Evolutionary conservation across 2,113 vertebrate genomes (phyloP).

Genomic region (Psittacara wagleri): DNA sequence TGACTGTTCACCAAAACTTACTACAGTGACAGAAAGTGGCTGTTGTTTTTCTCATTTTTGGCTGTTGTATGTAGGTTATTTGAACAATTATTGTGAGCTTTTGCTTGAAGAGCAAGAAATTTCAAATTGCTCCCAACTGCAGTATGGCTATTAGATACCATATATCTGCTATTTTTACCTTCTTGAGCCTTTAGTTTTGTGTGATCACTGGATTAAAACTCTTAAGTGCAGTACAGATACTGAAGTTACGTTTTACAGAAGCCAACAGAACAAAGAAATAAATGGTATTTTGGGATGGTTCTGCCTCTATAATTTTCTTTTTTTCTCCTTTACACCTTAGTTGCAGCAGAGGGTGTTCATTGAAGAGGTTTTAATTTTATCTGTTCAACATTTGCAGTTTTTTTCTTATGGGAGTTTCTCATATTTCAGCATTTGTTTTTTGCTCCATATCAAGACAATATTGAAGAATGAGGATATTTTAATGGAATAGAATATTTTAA

Average conservation of each 20-base stretch:
- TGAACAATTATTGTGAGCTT: not conserved
- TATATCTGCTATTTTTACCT: not conserved
- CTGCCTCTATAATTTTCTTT: not conserved
- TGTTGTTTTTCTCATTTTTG: not conserved
- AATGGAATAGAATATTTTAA: not conserved
- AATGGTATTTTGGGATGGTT: not conserved
- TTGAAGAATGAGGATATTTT: not conserved
- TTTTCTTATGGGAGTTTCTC: not conserved
- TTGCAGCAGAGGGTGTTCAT: not conserved
- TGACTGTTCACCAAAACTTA: not conserved
- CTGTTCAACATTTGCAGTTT: not conserved
- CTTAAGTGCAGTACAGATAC: not conserved
- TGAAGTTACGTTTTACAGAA: not conserved
- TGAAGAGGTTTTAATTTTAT: not conserved
- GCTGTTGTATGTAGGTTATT: not conserved
- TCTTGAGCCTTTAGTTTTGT: not conserved
- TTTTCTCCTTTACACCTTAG: not conserved
- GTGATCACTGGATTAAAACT: not conserved
- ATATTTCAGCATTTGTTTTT: not conserved
- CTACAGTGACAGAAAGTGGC: not conserved
- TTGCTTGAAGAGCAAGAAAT: not conserved
- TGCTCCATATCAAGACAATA: not conserved
- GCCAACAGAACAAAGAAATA: not conserved
- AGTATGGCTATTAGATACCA: not conserved
- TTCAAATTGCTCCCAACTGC: not conserved